Conservation (phyloP, 2,888 invertebrate genomes). For the Drosophila subsilvestris region DNA sequence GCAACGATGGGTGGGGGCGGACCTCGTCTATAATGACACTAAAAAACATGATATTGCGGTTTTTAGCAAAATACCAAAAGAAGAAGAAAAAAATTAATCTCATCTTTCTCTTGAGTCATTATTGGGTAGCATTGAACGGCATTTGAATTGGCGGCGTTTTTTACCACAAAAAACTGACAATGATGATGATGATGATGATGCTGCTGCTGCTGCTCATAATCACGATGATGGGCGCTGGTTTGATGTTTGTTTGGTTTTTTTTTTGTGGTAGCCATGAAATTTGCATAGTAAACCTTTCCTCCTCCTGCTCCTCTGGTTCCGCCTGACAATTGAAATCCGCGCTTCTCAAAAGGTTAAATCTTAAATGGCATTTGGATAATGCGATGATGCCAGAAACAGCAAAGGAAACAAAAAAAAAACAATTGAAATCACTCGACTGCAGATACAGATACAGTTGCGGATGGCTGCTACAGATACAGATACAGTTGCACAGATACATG, state of each 20-base stretch:
- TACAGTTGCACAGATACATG: slow-evolving; percentile 23
- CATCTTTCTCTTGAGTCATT: slow-evolving; percentile 41
- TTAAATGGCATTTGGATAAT: slow-evolving; percentile 78
- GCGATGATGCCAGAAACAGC: slow-evolving; percentile 60
- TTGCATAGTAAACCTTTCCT: slow-evolving; percentile 58
- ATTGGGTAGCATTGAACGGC: slow-evolving; percentile 71
- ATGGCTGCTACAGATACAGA: slow-evolving; percentile 9
- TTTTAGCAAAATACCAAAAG: slow-evolving; percentile 44
- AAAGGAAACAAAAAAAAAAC: slow-evolving; percentile 54
- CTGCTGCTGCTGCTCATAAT: not conserved
- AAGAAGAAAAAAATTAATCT: not conserved
- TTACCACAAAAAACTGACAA: slow-evolving; percentile 25
- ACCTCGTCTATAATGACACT: slow-evolving; percentile 62
- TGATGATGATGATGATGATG: slow-evolving; percentile 28
- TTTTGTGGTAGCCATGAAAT: slow-evolving; percentile 68
- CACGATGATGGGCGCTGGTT: slow-evolving; percentile 44
- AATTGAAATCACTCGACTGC: slow-evolving; percentile 59
- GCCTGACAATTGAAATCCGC: slow-evolving; percentile 49
- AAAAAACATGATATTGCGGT: slow-evolving; percentile 69
- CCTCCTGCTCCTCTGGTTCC: not conserved
- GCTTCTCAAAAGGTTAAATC: slow-evolving; percentile 67
- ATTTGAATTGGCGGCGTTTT: slow-evolving; percentile 59
- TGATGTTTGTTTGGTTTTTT: not conserved
- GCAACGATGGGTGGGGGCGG: not conserved
- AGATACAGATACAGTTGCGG: slow-evolving; percentile 7